These are phyloP conservation scores for Dasysyrphus tricinctus DNA, from an alignment of 2,888 invertebrate species.

Conservation along the genomic window DNA sequence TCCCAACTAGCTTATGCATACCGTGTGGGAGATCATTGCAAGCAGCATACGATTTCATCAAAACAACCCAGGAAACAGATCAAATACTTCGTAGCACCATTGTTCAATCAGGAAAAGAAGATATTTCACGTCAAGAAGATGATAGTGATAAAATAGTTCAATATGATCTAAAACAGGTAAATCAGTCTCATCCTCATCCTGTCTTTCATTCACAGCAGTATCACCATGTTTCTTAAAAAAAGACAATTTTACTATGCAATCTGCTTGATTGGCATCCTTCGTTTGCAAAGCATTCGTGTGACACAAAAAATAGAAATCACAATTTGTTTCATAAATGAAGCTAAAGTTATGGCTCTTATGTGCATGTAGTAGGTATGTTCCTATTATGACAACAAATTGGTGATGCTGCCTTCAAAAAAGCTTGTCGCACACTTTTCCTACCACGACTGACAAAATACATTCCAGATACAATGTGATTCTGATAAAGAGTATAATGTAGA, in stretches of 20 bases:
- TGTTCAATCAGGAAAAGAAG: background rate
- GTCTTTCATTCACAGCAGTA: background rate
- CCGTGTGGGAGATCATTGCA: constrained; percentile 55
- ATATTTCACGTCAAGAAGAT: background rate
- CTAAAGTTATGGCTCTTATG: too few relatives aligned
- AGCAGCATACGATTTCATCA: constrained; percentile 58
- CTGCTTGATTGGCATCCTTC: too few relatives aligned
- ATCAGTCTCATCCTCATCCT: background rate
- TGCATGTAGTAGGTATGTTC: too few relatives aligned
- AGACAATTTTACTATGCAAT: too few relatives aligned
- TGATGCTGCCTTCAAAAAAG: background rate
- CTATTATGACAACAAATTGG: too few relatives aligned
- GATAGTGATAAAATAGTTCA: background rate
- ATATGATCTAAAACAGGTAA: background rate
- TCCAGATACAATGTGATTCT: constrained; percentile 18
- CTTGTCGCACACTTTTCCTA: background rate
- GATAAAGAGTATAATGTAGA: constrained; percentile 15
- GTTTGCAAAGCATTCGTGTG: too few relatives aligned
- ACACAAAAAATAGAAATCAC: too few relatives aligned
- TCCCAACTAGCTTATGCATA: constrained; percentile 62
- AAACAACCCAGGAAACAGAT: constrained; percentile 47
- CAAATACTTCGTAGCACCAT: constrained; percentile 33
- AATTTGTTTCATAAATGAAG: too few relatives aligned
- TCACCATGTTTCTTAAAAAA: background rate
- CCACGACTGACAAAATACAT: background rate